Percentiles rank a stretch among this genome's conserved stretches.
Conservation (phyloP, 2,888 invertebrate species). For the Pycnomerus fuliginosus region DNA sequence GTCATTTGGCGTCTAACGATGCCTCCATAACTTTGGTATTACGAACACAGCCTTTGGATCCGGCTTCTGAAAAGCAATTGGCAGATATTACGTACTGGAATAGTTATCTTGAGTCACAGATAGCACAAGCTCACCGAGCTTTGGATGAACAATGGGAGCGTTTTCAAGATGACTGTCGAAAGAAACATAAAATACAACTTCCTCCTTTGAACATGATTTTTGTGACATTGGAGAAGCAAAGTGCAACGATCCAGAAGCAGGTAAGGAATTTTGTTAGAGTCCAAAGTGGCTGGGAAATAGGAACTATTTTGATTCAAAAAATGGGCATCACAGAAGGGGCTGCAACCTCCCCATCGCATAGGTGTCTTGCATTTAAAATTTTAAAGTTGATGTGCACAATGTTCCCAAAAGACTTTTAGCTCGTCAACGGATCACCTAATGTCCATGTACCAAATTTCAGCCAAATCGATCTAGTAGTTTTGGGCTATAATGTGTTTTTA, state of each 20-base stretch:
- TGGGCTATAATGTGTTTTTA: too few relatives aligned
- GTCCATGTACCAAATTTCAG: too few relatives aligned
- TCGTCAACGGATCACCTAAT: too few relatives aligned
- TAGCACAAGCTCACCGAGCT: slow-evolving; percentile 69
- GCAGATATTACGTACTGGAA: slow-evolving; percentile 68
- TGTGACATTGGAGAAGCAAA: slow-evolving; percentile 74
- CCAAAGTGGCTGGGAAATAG: too few relatives aligned
- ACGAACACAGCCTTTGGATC: slow-evolving; percentile 59
- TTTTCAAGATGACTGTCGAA: slow-evolving; percentile 55
- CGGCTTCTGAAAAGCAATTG: slow-evolving; percentile 66
- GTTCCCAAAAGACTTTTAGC: too few relatives aligned
- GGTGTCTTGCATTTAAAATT: too few relatives aligned
- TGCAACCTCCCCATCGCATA: too few relatives aligned
- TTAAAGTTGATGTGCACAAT: too few relatives aligned
- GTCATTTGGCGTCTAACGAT: slow-evolving; percentile 49
- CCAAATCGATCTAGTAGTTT: too few relatives aligned
- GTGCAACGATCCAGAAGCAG: slow-evolving; percentile 65
- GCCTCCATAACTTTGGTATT: slow-evolving; percentile 42
- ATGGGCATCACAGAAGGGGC: too few relatives aligned
- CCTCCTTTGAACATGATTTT: slow-evolving; percentile 77
- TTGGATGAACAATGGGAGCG: slow-evolving; percentile 78
- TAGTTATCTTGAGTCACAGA: slow-evolving; percentile 73
- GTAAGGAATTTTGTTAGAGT: too few relatives aligned
- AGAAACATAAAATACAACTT: slow-evolving; percentile 58
- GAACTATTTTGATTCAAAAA: too few relatives aligned